These are phyloP conservation scores for Nesogale talazaci DNA, from an alignment of 2,113 vertebrate genomes.

Conservation along the genomic window DNA sequence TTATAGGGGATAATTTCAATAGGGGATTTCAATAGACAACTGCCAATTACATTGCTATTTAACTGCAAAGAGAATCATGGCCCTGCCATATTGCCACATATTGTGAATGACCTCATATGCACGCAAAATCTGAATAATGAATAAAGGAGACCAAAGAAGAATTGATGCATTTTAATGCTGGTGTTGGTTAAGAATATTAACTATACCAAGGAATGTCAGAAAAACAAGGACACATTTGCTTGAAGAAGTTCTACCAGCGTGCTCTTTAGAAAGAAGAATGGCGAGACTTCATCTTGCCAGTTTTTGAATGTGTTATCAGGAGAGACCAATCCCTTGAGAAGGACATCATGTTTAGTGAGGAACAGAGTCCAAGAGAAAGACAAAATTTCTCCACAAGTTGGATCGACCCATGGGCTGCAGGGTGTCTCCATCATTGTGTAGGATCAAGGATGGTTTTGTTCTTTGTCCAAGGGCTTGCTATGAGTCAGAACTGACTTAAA, in stretches of 20 bases:
- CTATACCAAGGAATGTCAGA: neutral
- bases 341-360: neutral
- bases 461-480: neutral
- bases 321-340: neutral
- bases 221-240: neutral
- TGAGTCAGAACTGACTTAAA: neutral
- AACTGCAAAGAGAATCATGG: neutral
- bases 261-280: neutral
- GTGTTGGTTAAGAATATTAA: neutral
- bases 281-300: neutral
- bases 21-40: neutral
- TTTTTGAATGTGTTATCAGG: neutral
- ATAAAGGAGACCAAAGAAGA: neutral
- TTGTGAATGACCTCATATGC: neutral
- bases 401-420: neutral
- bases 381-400: neutral
- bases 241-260: neutral
- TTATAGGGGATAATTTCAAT: neutral
- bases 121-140: neutral
- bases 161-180: neutral
- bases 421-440: no score
- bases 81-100: neutral
- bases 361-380: neutral
- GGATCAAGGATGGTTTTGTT: neutral
- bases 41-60: neutral